These are phyloP conservation scores for Orycteropus afer DNA, from an alignment of 2,113 vertebrate species.

Conservation along the genomic window DNA sequence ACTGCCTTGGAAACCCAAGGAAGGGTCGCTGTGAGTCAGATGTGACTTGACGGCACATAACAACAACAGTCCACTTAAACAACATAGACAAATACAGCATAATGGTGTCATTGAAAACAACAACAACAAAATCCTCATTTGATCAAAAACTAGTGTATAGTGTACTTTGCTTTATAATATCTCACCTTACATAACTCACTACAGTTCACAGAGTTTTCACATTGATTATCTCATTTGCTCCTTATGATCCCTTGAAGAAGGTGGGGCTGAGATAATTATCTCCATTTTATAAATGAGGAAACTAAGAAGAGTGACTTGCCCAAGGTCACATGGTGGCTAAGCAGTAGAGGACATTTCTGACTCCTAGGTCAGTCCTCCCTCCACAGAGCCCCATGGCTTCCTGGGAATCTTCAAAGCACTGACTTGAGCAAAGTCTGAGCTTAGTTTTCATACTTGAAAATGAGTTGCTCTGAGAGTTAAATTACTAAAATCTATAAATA, in stretches of 20 bases:
- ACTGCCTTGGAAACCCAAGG: too few species aligned
- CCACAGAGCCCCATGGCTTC: rapidly evolving
- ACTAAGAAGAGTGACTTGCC: background rate
- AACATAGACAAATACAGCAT: background rate
- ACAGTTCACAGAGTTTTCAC: background rate
- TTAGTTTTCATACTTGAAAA: background rate
- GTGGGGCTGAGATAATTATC: background rate
- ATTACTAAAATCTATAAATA: background rate
- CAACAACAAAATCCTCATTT: background rate
- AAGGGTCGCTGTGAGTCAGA: too few species aligned
- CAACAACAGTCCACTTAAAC: background rate
- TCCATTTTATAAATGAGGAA: background rate
- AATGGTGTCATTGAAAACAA: background rate
- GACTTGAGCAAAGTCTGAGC: background rate
- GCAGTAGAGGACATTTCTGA: background rate
- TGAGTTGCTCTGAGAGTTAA: background rate
- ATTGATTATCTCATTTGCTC: background rate
- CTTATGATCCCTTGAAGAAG: background rate
- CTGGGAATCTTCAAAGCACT: background rate
- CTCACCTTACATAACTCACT: background rate
- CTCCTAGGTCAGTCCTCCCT: background rate
- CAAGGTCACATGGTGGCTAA: background rate
- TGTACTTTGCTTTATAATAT: background rate
- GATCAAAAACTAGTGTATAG: too few species aligned
- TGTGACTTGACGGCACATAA: too few species aligned